Conservation (phyloP, 2,797 vertebrate species). For the Heteromormyrus szaboi region DNA sequence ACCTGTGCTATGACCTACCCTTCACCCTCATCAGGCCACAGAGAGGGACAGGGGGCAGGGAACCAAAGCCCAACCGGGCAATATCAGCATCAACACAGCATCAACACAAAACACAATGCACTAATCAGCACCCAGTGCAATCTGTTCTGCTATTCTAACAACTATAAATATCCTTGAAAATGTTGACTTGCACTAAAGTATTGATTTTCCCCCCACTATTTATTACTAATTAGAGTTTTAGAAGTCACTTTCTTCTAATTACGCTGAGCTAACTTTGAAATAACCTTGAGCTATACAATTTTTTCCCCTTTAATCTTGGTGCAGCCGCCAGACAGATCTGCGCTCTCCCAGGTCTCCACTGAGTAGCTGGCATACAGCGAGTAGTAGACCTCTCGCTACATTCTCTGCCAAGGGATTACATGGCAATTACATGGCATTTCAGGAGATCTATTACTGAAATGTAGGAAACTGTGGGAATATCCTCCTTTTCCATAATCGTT, state of each 20-base stretch:
- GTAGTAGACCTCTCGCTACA: background rate
- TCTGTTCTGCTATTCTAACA: background rate
- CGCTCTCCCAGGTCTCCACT: background rate
- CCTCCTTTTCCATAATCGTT: background rate
- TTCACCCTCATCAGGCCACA: background rate
- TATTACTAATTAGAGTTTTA: slow-evolving; percentile 22
- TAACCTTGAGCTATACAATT: slow-evolving; percentile 19
- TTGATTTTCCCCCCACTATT: slow-evolving; percentile 6
- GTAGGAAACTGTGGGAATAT: background rate
- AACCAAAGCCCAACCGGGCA: background rate
- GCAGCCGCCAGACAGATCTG: background rate
- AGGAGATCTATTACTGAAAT: background rate
- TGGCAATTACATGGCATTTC: slow-evolving; percentile 16
- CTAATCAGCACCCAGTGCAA: background rate
- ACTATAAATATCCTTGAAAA: slow-evolving; percentile 1
- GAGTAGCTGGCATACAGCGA: background rate
- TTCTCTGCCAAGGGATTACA: background rate
- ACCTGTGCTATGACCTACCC: background rate
- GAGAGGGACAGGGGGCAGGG: background rate
- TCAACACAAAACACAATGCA: background rate
- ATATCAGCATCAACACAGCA: background rate
- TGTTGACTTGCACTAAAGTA: slow-evolving; percentile 14
- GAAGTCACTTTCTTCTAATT: slow-evolving; percentile 23
- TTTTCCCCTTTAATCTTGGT: slow-evolving; percentile 15
- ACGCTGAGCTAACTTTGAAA: slow-evolving; percentile 9